Percentiles rank a stretch among this genome's conserved stretches.
These are phyloP conservation scores for Lates calcarifer DNA, from an alignment of 2,113 vertebrate species.

Conservation along the genomic window DNA sequence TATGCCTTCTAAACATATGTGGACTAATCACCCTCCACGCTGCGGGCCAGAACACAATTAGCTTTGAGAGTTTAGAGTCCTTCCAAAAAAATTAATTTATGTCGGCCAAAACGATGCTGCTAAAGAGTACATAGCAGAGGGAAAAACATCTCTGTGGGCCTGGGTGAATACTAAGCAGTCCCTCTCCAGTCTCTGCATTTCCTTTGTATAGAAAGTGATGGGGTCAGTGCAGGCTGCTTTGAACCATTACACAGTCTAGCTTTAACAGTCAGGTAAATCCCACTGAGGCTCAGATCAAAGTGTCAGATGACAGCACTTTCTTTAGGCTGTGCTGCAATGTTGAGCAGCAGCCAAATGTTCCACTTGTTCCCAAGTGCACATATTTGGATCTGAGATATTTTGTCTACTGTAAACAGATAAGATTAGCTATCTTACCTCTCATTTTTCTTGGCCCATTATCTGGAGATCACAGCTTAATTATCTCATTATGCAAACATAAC, in stretches of 20 bases:
- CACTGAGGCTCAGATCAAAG: conserved; percentile 34
- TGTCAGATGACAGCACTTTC: conserved; percentile 11
- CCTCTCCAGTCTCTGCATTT: not conserved
- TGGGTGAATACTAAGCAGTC: conserved; percentile 23
- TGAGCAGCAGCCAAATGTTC: conserved; percentile 17
- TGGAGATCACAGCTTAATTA: not conserved
- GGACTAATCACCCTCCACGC: conserved; percentile 17
- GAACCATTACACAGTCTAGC: conserved; percentile 19
- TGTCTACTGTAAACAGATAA: not conserved
- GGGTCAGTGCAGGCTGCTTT: conserved; percentile 41
- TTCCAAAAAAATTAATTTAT: not conserved
- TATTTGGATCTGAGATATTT: not conserved
- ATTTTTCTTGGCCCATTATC: not conserved
- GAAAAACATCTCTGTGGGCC: not conserved
- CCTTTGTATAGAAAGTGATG: conserved; percentile 8
- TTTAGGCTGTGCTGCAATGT: not conserved
- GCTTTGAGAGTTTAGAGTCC: not conserved
- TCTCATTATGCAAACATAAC: not conserved
- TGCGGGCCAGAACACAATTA: not conserved
- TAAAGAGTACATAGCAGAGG: conserved; percentile 10
- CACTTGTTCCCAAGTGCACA: not conserved
- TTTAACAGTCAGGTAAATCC: conserved; percentile 41
- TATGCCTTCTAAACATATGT: conserved; percentile 10
- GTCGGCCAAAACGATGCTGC: not conserved
- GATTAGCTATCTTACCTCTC: not conserved